Conservation (phyloP, 1,140 invertebrate species). For the Archivesica marissinica region DNA sequence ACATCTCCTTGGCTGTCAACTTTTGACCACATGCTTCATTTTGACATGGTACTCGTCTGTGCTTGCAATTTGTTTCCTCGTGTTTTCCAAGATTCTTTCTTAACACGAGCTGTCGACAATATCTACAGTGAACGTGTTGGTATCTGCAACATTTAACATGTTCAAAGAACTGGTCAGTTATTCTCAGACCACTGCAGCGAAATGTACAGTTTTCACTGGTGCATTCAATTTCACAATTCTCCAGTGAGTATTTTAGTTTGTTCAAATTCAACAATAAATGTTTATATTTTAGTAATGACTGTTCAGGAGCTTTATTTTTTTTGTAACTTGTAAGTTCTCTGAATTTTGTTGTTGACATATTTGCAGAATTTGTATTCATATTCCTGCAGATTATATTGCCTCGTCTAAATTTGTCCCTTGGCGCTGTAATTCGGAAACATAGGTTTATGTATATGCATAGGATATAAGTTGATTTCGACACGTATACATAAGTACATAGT, state of each 20-base stretch:
- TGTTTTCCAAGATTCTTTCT: conserved; percentile 24
- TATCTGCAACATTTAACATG: conserved; percentile 31
- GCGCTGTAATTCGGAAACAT: background rate
- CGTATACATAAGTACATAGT: too few species aligned
- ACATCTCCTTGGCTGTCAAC: background rate
- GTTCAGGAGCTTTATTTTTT: background rate
- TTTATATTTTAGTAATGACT: background rate
- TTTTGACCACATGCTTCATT: conserved; percentile 8
- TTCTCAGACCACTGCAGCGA: background rate
- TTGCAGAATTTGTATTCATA: background rate
- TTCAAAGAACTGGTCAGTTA: background rate
- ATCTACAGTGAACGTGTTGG: conserved; percentile 9
- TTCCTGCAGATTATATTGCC: background rate
- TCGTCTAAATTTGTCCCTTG: background rate
- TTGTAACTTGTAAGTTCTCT: background rate
- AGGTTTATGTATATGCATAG: too few species aligned
- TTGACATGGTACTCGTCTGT: background rate
- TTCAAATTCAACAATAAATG: background rate
- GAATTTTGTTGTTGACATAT: background rate
- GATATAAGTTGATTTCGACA: too few species aligned
- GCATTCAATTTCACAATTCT: conserved; percentile 32
- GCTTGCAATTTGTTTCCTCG: conserved; percentile 12
- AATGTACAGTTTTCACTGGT: conserved; percentile 5
- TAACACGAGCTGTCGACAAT: conserved; percentile 1
- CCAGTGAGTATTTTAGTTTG: background rate